Evolutionary conservation across 2,797 vertebrate species (phyloP).

Genomic region (Gallinago solitaria): DNA sequence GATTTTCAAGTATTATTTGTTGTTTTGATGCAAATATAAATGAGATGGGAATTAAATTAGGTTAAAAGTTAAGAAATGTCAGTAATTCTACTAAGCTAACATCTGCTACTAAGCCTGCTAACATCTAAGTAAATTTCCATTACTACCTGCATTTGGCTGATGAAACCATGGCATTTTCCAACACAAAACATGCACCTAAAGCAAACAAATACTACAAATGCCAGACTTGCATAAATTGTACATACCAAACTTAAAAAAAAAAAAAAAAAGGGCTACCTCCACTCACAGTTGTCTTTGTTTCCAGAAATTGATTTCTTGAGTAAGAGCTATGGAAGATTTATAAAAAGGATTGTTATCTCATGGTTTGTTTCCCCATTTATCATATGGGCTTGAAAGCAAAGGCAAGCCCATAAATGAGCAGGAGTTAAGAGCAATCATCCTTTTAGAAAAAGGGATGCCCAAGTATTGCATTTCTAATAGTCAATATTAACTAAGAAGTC

Average conservation of each 20-base stretch:
- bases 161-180: not conserved
- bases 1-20: constrained; percentile 43
- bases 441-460: not conserved
- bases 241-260: not conserved
- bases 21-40: constrained; percentile 7
- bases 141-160: not conserved
- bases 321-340: constrained; percentile 2
- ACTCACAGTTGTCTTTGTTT: not conserved
- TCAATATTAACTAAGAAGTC: constrained; percentile 1
- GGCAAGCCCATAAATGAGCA: constrained; percentile 7
- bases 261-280: not conserved
- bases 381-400: constrained; percentile 28
- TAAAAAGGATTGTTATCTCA: constrained; percentile 12
- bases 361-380: constrained; percentile 14
- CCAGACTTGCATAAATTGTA: not conserved
- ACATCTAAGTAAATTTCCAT: not conserved
- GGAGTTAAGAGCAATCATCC: constrained; percentile 10
- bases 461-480: constrained; percentile 1
- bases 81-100: not conserved
- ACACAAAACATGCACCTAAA: not conserved
- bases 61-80: constrained; percentile 13
- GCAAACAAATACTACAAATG: not conserved
- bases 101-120: not conserved
- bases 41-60: not conserved
- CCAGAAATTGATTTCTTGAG: constrained; percentile 32